Evolutionary conservation across 2,113 vertebrate genomes (phyloP).

Genomic region (Mustela lutreola): DNA sequence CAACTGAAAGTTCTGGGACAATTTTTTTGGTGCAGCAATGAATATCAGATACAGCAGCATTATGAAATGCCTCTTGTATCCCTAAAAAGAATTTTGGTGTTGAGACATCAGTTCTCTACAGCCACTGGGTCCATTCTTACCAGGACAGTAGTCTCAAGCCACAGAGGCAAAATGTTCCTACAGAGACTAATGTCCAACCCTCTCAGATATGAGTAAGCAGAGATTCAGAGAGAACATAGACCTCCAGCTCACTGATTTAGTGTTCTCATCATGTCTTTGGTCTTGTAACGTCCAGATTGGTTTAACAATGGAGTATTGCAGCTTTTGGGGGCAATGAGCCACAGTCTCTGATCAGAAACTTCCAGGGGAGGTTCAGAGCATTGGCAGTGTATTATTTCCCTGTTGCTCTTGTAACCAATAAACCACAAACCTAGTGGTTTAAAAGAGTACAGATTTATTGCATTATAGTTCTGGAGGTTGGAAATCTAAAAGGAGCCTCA

Average conservation of each 20-base stretch:
- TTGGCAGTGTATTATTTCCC: not conserved
- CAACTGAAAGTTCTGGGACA: not conserved
- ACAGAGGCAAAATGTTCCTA: not conserved
- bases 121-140: not conserved
- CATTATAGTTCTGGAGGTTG: not conserved
- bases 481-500: not conserved
- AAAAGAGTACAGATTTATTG: not conserved
- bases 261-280: not conserved
- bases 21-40: not conserved
- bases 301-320: not conserved
- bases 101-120: not conserved
- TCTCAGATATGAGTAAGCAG: not conserved
- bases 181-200: not conserved
- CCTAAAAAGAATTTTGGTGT: not conserved
- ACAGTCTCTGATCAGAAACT: constrained; percentile 1
- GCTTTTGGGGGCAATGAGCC: not conserved
- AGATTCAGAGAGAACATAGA: not conserved
- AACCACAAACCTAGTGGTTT: not conserved
- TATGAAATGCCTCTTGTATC: not conserved
- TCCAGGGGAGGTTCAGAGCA: not conserved
- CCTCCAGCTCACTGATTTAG: not conserved
- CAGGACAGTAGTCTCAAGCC: not conserved
- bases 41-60: not conserved
- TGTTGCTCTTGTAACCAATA: not conserved
- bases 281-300: not conserved